Conservation (phyloP, 2,888 invertebrate genomes). For the Dasypolia templi region DNA sequence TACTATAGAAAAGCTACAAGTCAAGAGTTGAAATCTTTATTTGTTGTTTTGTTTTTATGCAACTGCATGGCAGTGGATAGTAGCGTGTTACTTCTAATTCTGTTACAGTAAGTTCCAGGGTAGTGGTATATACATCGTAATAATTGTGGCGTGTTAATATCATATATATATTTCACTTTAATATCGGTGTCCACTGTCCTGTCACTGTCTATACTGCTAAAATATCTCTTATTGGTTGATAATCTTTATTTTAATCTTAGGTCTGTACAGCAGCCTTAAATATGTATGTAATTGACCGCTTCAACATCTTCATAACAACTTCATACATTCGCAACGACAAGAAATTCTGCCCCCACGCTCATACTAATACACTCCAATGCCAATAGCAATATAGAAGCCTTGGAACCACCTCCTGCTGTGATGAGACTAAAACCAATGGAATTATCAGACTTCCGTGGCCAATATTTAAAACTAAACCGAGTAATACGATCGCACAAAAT, state of each 20-base stretch:
- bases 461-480: conserved; percentile 35
- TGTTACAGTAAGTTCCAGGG: conserved; percentile 12
- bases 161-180: background rate
- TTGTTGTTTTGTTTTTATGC: conserved; percentile 9
- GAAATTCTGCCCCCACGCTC: conserved; percentile 11
- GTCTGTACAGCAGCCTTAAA: too few species aligned
- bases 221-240: too few species aligned
- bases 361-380: conserved; percentile 27
- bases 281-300: background rate
- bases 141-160: background rate
- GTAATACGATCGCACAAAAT: conserved; percentile 29
- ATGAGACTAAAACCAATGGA: conserved; percentile 26
- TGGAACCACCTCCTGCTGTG: conserved; percentile 33
- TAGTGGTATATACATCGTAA: background rate
- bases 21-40: background rate
- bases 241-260: too few species aligned
- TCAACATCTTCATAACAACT: background rate
- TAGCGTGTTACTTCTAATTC: conserved; percentile 6
- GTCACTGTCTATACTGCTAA: too few species aligned
- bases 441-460: conserved; percentile 10
- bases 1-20: conserved; percentile 6
- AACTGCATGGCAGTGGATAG: background rate
- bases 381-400: conserved; percentile 40
- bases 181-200: too few species aligned
- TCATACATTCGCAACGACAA: conserved; percentile 13